Evolutionary conservation across 2,888 invertebrate genomes (phyloP).

Genomic region (Strigamia crassipes): DNA sequence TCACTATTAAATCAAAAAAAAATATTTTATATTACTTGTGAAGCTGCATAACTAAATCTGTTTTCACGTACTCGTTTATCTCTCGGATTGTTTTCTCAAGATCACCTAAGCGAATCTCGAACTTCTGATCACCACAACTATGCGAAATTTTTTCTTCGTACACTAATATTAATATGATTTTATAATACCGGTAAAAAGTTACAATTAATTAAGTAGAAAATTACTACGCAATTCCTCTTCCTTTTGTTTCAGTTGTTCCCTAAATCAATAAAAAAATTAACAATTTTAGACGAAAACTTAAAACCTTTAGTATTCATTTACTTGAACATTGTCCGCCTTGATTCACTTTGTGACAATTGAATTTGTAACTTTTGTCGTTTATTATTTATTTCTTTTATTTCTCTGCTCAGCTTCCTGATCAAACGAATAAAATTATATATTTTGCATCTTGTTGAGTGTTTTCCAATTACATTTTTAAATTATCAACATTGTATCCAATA

Average conservation of each 20-base stretch:
- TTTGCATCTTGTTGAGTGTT: not conserved
- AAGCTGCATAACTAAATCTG: not conserved
- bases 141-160: slow-evolving; percentile 25
- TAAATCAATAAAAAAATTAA: not conserved
- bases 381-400: not conserved
- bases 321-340: not conserved
- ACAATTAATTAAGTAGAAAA: not conserved
- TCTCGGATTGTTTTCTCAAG: slow-evolving; percentile 30
- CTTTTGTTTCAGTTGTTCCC: slow-evolving; percentile 13
- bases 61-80: not conserved
- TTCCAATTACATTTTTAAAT: not conserved
- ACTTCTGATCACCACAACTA: not conserved
- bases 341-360: not conserved
- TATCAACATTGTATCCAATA: not conserved
- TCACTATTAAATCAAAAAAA: not conserved
- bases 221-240: not conserved
- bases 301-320: not conserved
- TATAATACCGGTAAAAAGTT: too few relatives aligned
- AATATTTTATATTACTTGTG: not conserved
- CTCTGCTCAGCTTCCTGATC: not conserved
- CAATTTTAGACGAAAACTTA: not conserved
- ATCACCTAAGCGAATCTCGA: not conserved
- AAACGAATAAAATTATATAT: not conserved
- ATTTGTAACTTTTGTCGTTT: not conserved
- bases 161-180: not conserved